These are phyloP conservation scores for Chromis chromis DNA, from an alignment of 2,797 vertebrate species.

Conservation along the genomic window DNA sequence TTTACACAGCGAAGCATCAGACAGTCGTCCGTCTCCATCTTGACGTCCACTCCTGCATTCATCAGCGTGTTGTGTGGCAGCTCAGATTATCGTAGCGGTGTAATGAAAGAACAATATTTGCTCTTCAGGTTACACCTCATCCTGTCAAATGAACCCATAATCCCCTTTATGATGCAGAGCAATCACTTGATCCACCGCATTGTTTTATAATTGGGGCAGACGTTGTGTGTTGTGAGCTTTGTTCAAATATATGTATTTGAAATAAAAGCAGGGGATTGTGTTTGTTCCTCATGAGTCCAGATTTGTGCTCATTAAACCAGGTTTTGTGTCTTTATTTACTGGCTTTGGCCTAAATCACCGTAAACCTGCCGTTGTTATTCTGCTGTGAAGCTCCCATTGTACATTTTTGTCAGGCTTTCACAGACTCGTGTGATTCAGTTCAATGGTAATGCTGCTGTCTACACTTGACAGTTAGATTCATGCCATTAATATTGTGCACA, in stretches of 20 bases:
- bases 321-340: constrained; percentile 38
- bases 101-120: constrained; percentile 52
- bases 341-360: constrained; percentile 37
- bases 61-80: constrained; percentile 2
- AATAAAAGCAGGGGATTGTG: constrained; percentile 1
- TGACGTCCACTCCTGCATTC: constrained; percentile 22
- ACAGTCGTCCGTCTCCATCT: neutral
- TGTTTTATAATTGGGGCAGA: constrained; percentile 3
- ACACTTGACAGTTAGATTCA: constrained; percentile 17
- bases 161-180: constrained; percentile 25
- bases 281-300: constrained; percentile 25
- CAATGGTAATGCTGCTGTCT: constrained; percentile 16
- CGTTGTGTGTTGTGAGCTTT: constrained; percentile 20
- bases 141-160: constrained; percentile 36
- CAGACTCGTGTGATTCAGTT: constrained; percentile 35
- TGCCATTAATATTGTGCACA: constrained; percentile 21
- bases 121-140: constrained; percentile 21
- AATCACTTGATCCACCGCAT: constrained; percentile 14
- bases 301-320: constrained; percentile 46
- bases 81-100: constrained; percentile 36
- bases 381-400: constrained; percentile 35
- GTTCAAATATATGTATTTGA: constrained; percentile 23
- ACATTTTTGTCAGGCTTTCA: neutral
- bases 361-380: constrained; percentile 20
- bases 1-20: neutral